Evolutionary conservation across 1,140 invertebrate genomes (phyloP).

Genomic region (Pantala flavescens): DNA sequence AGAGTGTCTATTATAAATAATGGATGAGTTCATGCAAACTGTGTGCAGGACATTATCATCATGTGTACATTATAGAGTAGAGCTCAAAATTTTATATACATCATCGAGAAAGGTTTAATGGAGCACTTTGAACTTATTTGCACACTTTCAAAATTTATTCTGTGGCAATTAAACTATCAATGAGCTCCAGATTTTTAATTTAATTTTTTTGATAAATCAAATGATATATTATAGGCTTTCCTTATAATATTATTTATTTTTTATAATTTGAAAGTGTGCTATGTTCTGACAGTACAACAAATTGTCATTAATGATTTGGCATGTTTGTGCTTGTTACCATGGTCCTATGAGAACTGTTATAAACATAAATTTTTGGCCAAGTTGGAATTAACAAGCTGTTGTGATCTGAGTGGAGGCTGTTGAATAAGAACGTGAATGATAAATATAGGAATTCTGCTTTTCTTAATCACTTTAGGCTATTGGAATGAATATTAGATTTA

Average conservation of each 20-base stretch:
- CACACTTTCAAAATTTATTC: background rate
- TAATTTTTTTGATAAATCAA: background rate
- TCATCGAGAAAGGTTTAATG: background rate
- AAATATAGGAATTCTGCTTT: background rate
- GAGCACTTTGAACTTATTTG: background rate
- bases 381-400: background rate
- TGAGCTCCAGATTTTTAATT: background rate
- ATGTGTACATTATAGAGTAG: background rate
- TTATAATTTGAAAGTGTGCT: background rate
- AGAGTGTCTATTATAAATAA: background rate
- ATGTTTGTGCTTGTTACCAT: background rate
- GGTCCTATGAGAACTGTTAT: background rate
- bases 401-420: slow-evolving; percentile 3
- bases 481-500: too few species aligned
- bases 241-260: background rate
- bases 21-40: background rate
- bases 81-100: background rate
- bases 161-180: background rate
- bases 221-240: background rate
- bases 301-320: too few species aligned
- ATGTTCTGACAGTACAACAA: background rate
- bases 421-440: background rate
- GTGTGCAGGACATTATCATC: background rate
- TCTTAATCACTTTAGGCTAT: too few species aligned
- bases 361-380: background rate